Conservation (phyloP, 2,113 vertebrate species). For the cat (Felis catus) region DNA sequence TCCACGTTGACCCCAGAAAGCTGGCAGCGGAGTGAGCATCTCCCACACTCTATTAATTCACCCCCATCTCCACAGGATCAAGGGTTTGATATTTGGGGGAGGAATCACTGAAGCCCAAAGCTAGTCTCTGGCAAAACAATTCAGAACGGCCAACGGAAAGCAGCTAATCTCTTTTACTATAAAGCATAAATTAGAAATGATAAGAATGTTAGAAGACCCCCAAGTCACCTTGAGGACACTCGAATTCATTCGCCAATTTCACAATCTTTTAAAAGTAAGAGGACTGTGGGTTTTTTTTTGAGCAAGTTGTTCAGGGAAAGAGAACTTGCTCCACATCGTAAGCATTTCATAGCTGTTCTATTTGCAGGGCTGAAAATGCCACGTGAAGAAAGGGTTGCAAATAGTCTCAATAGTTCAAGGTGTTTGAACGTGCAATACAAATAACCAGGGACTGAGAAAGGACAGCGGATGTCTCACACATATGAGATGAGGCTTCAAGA, state of each 20-base stretch:
- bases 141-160: slow-evolving; percentile 25
- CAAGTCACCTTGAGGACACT: background rate
- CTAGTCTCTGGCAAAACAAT: background rate
- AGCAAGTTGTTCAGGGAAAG: background rate
- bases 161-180: background rate
- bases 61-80: background rate
- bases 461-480: background rate
- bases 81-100: background rate
- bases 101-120: background rate
- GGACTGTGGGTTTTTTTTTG: background rate
- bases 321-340: background rate
- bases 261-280: background rate
- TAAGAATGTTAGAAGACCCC: background rate
- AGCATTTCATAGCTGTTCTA: background rate
- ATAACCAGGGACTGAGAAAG: background rate
- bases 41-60: background rate
- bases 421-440: background rate
- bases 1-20: background rate
- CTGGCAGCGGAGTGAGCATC: background rate
- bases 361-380: background rate
- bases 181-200: background rate
- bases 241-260: slow-evolving; percentile 1
- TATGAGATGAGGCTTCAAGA: background rate
- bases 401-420: background rate
- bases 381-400: background rate